phyloP scores from a whole-genome alignment of 2,113 vertebrate species.

The Anseranas semipalmata region DNA sequence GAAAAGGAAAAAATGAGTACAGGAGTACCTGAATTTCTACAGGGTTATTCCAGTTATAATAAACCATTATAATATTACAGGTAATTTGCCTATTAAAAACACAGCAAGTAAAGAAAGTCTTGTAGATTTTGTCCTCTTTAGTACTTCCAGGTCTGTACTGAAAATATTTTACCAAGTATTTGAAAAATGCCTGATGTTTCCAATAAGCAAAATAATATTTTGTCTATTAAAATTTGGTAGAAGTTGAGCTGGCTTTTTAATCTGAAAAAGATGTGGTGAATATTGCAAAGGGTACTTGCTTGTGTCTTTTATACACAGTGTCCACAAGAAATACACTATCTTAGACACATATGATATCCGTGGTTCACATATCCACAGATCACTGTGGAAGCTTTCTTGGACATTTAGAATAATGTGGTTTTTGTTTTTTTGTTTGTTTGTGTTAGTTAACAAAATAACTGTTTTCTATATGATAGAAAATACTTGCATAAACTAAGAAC shows the following conservation, averaged over 20 bases:
- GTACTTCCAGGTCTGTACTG: neutral
- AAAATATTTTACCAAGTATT: neutral
- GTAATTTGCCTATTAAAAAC: neutral
- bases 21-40: neutral
- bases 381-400: neutral
- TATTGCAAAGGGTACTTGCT: neutral
- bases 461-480: neutral
- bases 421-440: too few relatives aligned
- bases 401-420: neutral
- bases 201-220: neutral
- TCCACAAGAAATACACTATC: neutral
- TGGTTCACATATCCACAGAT: accelerated
- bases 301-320: neutral
- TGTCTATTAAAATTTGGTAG: neutral
- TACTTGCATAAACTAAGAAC: neutral
- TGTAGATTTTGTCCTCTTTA: neutral
- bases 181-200: neutral
- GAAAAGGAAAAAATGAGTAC: neutral
- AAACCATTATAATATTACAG: neutral
- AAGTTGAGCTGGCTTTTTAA: neutral
- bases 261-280: neutral
- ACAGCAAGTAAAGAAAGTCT: neutral
- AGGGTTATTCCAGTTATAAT: neutral
- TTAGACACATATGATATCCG: neutral
- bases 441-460: neutral